Percentiles rank a stretch among this genome's conserved stretches.
Conservation (phyloP, 2,113 vertebrate genomes). For the Dicentrarchus labrax region DNA sequence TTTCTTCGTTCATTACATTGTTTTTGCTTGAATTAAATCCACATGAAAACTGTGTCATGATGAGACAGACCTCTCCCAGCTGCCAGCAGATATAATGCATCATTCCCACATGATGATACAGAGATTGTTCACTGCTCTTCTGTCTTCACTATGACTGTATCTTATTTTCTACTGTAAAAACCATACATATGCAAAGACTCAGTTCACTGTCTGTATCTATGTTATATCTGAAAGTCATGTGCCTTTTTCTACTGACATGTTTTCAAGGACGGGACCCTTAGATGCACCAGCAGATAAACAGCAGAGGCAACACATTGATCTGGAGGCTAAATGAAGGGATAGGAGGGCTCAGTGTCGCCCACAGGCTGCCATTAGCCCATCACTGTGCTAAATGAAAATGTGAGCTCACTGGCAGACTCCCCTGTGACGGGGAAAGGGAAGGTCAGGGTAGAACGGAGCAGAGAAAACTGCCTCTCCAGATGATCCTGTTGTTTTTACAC, state of each 20-base stretch:
- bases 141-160: neutral
- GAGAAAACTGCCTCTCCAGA: conserved; percentile 29
- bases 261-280: conserved; percentile 25
- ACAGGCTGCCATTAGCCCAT: conserved; percentile 67
- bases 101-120: conserved; percentile 18
- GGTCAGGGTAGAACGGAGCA: conserved; percentile 38
- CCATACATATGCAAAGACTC: conserved; percentile 11
- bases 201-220: conserved; percentile 19
- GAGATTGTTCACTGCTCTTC: neutral
- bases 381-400: conserved; percentile 49
- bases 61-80: conserved; percentile 5
- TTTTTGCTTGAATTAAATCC: neutral
- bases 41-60: neutral
- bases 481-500: conserved; percentile 44
- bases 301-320: conserved; percentile 62
- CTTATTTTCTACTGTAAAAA: neutral
- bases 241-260: neutral
- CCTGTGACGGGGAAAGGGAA: conserved; percentile 49
- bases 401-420: conserved; percentile 52
- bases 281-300: conserved; percentile 21
- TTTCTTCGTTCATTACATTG: no score
- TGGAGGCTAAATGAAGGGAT: conserved; percentile 51
- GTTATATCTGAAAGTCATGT: conserved; percentile 1
- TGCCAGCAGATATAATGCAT: conserved; percentile 2
- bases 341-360: conserved; percentile 51